Conservation (phyloP, 2,888 invertebrate species). For the Pterobdella sp. region DNA sequence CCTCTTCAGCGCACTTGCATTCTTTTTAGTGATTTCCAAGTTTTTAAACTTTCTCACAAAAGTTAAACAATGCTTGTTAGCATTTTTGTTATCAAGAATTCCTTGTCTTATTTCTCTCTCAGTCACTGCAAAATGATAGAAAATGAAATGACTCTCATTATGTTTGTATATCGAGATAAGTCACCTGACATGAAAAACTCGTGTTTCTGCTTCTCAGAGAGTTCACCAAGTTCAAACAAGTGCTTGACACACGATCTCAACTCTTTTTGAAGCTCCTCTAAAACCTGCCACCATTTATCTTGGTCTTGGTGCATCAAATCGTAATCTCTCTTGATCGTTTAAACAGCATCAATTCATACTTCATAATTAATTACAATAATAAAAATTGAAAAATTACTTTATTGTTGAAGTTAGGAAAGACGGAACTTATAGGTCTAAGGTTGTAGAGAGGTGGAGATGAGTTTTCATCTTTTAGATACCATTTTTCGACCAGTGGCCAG, state of each 20-base stretch:
- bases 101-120: conserved; percentile 96
- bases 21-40: conserved; percentile 73
- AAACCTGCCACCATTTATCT: conserved; percentile 93
- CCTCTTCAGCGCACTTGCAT: conserved; percentile 62
- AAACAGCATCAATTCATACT: no score
- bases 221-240: conserved; percentile 72
- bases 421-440: conserved; percentile 91
- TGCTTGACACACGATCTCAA: conserved; percentile 82
- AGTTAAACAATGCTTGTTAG: conserved; percentile 82
- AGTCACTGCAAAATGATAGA: conserved; percentile 79
- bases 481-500: conserved; percentile 75
- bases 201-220: conserved; percentile 85
- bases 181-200: conserved; percentile 98
- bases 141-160: no score
- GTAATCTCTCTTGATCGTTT: conserved; percentile 43
- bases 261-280: conserved; percentile 87
- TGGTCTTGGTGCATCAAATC: conserved; percentile 74
- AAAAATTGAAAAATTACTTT: conserved; percentile 59
- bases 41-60: conserved; percentile 89
- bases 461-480: conserved; percentile 93
- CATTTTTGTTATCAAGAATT: conserved; percentile 80
- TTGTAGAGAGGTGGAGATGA: conserved; percentile 90
- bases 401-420: conserved; percentile 91
- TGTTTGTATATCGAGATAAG: no score
- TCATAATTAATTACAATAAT: no score